phyloP scores from a whole-genome alignment of 2,888 invertebrate genomes.

The Mythimna albipuncta region DNA sequence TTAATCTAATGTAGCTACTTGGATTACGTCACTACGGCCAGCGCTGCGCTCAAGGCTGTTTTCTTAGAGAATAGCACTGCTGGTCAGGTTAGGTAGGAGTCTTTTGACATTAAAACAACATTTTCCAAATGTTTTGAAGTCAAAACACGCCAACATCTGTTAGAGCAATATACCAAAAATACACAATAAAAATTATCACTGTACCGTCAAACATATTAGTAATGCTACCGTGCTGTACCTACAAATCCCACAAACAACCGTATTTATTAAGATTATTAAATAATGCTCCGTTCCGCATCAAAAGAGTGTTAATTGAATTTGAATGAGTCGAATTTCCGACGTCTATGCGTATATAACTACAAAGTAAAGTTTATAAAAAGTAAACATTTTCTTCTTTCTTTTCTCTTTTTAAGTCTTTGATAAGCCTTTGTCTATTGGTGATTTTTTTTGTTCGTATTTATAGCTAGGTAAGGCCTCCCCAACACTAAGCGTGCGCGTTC shows the following conservation, averaged over 20 bases:
- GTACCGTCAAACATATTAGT: constrained; percentile 50
- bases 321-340: constrained; percentile 40
- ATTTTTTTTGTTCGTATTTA: neutral
- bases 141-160: constrained; percentile 10
- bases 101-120: neutral
- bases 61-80: no score
- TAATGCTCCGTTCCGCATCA: constrained; percentile 43
- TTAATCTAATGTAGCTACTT: no score
- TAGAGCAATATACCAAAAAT: constrained; percentile 30
- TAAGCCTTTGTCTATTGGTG: constrained; percentile 20
- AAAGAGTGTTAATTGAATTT: constrained; percentile 59
- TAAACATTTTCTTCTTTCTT: constrained; percentile 15
- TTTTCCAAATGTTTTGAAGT: neutral
- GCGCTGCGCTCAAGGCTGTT: no score
- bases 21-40: no score
- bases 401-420: neutral
- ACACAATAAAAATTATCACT: constrained; percentile 53
- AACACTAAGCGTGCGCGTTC: no score
- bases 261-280: constrained; percentile 32
- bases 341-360: constrained; percentile 1
- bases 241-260: constrained; percentile 16
- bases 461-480: no score
- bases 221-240: constrained; percentile 3
- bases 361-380: constrained; percentile 13
- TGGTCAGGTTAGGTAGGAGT: no score